Evolutionary conservation across 2,888 invertebrate species (phyloP).

Genomic region (Leptinotarsa juncta): DNA sequence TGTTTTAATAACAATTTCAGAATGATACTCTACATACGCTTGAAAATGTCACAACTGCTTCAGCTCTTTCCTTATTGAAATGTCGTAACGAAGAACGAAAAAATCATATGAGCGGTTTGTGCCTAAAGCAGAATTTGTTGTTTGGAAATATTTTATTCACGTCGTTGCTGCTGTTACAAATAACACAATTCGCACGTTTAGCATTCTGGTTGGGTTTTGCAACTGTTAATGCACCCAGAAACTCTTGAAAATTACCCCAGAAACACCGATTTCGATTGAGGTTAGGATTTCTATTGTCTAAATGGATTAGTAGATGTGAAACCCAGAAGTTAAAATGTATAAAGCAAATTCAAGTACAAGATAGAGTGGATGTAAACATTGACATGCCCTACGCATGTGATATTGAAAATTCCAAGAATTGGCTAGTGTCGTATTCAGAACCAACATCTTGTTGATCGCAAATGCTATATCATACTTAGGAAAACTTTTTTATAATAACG

Average conservation of each 20-base stretch:
- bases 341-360: too few relatives aligned
- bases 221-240: not conserved
- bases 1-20: conserved; percentile 31
- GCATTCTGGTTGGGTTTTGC: not conserved
- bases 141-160: not conserved
- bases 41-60: not conserved
- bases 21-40: conserved; percentile 4
- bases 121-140: not conserved
- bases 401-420: too few relatives aligned
- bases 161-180: not conserved
- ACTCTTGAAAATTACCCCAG: not conserved
- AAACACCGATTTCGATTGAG: not conserved
- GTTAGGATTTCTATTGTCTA: too few relatives aligned
- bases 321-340: too few relatives aligned
- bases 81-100: conserved; percentile 3
- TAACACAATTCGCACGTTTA: not conserved
- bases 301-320: too few relatives aligned
- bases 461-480: too few relatives aligned
- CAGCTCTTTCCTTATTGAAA: not conserved
- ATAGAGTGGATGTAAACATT: too few relatives aligned
- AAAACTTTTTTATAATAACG: too few relatives aligned
- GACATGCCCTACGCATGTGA: too few relatives aligned
- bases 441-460: too few relatives aligned
- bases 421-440: too few relatives aligned
- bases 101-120: not conserved